A percentile compares a stretch with the other conserved stretches of the same genome.
phyloP scores from a whole-genome alignment of 2,113 vertebrate species.

The Ranitomeya imitator region DNA sequence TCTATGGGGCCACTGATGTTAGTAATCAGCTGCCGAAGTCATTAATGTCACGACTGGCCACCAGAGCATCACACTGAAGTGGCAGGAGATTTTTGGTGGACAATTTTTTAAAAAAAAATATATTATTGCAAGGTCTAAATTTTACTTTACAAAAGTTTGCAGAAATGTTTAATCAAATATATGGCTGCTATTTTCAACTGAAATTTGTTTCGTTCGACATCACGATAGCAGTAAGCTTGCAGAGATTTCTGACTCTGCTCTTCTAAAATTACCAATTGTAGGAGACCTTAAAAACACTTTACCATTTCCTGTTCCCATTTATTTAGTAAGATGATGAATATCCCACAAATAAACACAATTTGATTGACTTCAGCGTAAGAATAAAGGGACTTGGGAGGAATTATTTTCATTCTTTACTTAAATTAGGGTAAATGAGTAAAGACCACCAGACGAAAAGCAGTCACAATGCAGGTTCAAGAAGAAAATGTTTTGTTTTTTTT shows the following conservation, averaged over 20 bases:
- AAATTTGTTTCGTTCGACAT: background rate
- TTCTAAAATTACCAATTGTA: background rate
- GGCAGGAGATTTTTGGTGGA: no score
- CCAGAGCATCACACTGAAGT: no score
- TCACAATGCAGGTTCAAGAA: background rate
- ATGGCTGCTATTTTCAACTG: background rate
- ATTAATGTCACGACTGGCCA: no score
- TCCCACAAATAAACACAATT: background rate
- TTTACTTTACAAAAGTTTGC: no score
- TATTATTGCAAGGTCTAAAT: no score
- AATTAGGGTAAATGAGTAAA: background rate
- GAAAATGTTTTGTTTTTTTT: slow-evolving; percentile 17
- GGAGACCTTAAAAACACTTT: background rate
- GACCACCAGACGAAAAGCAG: background rate
- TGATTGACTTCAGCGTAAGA: background rate
- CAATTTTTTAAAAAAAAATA: no score
- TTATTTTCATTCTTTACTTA: background rate
- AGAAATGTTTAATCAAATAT: background rate
- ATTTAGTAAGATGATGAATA: background rate
- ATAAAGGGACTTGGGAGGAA: background rate
- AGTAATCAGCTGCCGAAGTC: no score
- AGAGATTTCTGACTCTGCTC: background rate
- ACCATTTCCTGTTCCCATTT: background rate
- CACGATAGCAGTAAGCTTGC: background rate
- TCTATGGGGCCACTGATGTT: no score